Evolutionary conservation across 2,797 vertebrate genomes (phyloP).

Genomic region (Mastacembelus armatus): DNA sequence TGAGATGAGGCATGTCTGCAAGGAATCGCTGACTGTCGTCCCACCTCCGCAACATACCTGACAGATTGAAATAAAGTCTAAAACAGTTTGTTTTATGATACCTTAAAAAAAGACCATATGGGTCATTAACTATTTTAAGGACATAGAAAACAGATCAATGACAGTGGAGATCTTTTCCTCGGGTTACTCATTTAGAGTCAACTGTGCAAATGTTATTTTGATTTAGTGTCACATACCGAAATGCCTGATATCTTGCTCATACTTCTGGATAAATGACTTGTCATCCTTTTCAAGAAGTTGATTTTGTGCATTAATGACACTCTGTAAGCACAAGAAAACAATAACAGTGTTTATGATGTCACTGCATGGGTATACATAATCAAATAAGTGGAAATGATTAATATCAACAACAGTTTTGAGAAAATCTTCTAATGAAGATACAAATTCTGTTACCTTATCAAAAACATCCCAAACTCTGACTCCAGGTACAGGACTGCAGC

Average conservation of each 20-base stretch:
- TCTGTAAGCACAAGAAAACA: slow-evolving; percentile 78
- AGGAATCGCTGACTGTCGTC: slow-evolving; percentile 97
- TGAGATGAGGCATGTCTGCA: slow-evolving; percentile 92
- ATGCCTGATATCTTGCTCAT: slow-evolving; percentile 93
- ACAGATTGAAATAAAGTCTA: background rate
- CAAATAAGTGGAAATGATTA: background rate
- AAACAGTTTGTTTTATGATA: background rate
- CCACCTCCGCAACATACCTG: slow-evolving; percentile 97
- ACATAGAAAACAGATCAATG: too few relatives aligned
- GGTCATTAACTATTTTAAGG: background rate
- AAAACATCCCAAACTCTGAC: slow-evolving; percentile 92
- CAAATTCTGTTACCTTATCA: slow-evolving; percentile 87
- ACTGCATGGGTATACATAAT: background rate
- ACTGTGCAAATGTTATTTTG: too few relatives aligned
- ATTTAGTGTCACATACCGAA: slow-evolving; percentile 88
- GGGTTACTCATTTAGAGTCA: too few relatives aligned
- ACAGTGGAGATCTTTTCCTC: too few relatives aligned
- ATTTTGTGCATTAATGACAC: slow-evolving; percentile 92
- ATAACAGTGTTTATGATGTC: background rate
- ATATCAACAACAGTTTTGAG: background rate
- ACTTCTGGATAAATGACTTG: slow-evolving; percentile 89
- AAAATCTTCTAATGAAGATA: background rate
- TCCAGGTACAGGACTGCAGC: slow-evolving; percentile 85
- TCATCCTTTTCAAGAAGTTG: slow-evolving; percentile 85
- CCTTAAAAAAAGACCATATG: background rate